These are phyloP conservation scores for Drosophila mettleri DNA, from an alignment of 2,888 invertebrate species.

Conservation along the genomic window DNA sequence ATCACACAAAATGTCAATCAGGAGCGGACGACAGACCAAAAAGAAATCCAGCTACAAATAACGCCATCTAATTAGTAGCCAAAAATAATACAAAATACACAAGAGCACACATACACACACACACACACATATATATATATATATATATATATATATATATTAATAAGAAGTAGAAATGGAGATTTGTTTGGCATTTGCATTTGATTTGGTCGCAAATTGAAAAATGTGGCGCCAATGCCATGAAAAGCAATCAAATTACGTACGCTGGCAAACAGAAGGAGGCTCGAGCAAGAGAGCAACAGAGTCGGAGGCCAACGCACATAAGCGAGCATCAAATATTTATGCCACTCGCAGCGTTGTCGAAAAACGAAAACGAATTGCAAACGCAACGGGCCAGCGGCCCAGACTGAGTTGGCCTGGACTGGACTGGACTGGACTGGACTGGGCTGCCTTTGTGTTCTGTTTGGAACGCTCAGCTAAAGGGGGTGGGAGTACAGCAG, in stretches of 20 bases:
- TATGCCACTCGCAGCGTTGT: conserved; percentile 61
- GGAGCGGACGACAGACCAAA: conserved; percentile 26
- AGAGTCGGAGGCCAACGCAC: conserved; percentile 1
- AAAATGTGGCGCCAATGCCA: conserved; percentile 39
- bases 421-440: too few relatives aligned
- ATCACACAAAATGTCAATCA: conserved; percentile 66
- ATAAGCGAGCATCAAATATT: conserved; percentile 61
- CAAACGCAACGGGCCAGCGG: conserved; percentile 7
- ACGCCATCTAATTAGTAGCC: conserved; percentile 65
- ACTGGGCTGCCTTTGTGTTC: not conserved
- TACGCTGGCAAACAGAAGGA: not conserved
- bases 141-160: not conserved
- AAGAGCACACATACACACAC: not conserved
- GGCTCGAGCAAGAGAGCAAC: not conserved
- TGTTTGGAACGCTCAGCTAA: not conserved
- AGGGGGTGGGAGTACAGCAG: not conserved
- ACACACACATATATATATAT: not conserved
- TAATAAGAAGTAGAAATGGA: conserved; percentile 1
- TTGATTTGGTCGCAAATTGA: conserved; percentile 64
- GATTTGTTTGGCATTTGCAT: conserved; percentile 67
- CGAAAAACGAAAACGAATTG: conserved; percentile 41
- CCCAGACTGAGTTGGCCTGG: too few relatives aligned
- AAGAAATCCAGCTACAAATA: conserved; percentile 57
- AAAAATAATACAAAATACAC: conserved; percentile 37
- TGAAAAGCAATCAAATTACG: conserved; percentile 59